Percentiles rank a stretch among this genome's conserved stretches.
phyloP scores from a whole-genome alignment of 2,797 vertebrate genomes.

The Squalus acanthias region DNA sequence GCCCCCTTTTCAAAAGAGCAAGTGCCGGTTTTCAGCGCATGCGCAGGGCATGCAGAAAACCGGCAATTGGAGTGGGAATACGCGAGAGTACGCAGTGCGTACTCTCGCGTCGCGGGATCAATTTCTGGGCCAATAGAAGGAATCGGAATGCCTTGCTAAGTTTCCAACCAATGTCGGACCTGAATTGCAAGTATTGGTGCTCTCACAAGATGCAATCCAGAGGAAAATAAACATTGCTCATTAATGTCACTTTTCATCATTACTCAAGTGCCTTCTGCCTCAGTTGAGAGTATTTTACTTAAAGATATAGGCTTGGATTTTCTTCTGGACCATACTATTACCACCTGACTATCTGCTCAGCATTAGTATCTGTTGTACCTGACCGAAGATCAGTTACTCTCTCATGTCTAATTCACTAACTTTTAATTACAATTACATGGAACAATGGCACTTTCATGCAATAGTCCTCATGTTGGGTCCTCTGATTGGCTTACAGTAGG shows the following conservation, averaged over 20 bases:
- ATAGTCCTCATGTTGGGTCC: no score
- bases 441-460: no score
- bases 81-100: no score
- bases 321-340: background rate
- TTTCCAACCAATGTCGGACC: background rate
- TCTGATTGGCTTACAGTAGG: no score
- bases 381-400: background rate
- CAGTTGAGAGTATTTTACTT: background rate
- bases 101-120: no score
- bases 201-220: background rate
- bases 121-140: no score
- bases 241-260: background rate
- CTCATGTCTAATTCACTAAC: background rate
- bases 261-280: background rate
- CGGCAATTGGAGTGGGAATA: no score
- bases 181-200: background rate
- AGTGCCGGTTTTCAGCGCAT: no score
- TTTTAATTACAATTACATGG: no score
- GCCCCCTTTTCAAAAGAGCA: no score
- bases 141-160: background rate
- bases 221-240: background rate
- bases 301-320: background rate
- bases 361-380: background rate
- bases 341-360: background rate
- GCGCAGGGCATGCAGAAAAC: no score